phyloP scores from a whole-genome alignment of 2,113 vertebrate genomes.

The Sarotherodon lohbergeri region DNA sequence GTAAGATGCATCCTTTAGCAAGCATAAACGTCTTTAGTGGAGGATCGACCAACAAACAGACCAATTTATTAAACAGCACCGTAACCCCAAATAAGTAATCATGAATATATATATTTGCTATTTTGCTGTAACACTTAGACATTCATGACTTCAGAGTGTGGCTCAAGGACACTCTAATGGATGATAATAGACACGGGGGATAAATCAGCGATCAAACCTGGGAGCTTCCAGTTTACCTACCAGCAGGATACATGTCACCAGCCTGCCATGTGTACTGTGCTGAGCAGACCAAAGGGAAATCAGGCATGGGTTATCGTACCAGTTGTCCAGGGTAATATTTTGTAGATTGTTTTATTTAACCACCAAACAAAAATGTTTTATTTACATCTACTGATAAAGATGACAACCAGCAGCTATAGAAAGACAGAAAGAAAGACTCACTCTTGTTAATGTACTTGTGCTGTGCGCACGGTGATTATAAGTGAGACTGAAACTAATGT shows the following conservation, averaged over 20 bases:
- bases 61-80: neutral
- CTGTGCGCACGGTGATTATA: neutral
- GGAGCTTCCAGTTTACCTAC: neutral
- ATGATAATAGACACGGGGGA: neutral
- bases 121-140: neutral
- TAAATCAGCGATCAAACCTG: neutral
- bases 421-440: neutral
- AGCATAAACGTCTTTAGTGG: neutral
- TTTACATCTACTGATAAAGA: neutral
- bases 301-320: neutral
- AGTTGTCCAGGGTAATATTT: neutral
- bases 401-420: neutral
- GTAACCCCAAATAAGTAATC: neutral
- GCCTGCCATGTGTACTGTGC: neutral
- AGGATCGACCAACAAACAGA: neutral
- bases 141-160: neutral
- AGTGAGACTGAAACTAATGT: slow-evolving; percentile 43
- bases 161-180: neutral
- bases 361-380: neutral
- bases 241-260: neutral
- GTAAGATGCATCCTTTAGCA: neutral
- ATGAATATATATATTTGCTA: neutral
- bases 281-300: neutral
- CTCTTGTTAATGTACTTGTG: neutral
- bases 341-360: neutral